These are phyloP conservation scores for Melanogrammus aeglefinus DNA, from an alignment of 2,797 vertebrate species.

Conservation along the genomic window DNA sequence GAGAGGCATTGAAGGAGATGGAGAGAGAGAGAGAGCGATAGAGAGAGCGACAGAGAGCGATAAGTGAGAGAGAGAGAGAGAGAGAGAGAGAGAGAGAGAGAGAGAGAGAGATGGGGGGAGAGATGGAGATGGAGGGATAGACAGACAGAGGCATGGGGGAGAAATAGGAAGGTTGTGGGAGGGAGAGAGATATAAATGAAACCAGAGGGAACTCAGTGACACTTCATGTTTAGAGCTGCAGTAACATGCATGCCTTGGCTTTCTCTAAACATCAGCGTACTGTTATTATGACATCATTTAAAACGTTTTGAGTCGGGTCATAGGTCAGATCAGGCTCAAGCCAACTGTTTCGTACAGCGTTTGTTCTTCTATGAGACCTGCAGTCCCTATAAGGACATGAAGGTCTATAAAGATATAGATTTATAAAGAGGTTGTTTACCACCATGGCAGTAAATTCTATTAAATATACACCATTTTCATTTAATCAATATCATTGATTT, in stretches of 20 bases:
- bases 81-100: too few relatives aligned
- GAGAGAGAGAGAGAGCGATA: not conserved
- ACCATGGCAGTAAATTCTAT: not conserved
- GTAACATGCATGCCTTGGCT: not conserved
- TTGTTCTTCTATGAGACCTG: not conserved
- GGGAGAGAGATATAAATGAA: too few relatives aligned
- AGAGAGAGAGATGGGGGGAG: too few relatives aligned
- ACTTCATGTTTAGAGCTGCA: not conserved
- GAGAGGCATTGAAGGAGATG: too few relatives aligned
- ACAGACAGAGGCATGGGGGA: too few relatives aligned
- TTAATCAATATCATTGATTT: not conserved
- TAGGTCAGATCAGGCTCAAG: not conserved
- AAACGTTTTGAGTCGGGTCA: not conserved
- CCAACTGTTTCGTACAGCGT: not conserved
- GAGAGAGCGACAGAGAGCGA: too few relatives aligned
- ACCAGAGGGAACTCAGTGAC: not conserved
- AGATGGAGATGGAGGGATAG: too few relatives aligned
- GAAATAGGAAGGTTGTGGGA: too few relatives aligned
- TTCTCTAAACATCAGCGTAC: not conserved
- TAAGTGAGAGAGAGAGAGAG: too few relatives aligned
- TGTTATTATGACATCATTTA: conserved; percentile 2
- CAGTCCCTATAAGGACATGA: not conserved
- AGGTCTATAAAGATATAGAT: not conserved
- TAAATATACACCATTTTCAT: not conserved
- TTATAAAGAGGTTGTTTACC: not conserved